These are phyloP conservation scores for Betta splendens DNA, from an alignment of 2,797 vertebrate genomes.

Conservation along the genomic window DNA sequence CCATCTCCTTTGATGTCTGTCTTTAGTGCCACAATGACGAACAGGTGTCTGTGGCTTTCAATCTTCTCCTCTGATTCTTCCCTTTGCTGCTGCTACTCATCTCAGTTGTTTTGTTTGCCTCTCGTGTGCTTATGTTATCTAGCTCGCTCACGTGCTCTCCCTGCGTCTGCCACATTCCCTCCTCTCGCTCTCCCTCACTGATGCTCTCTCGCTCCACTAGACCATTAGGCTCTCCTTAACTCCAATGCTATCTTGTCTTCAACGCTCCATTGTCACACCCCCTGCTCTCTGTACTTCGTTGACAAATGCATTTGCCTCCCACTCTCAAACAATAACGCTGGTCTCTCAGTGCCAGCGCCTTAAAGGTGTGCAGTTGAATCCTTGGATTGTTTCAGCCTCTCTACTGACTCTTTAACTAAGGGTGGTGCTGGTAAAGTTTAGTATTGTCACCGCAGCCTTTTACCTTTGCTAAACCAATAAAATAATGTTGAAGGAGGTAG, in stretches of 20 bases:
- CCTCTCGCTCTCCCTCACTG: constrained; percentile 24
- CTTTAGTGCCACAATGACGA: constrained; percentile 20
- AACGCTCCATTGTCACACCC: constrained; percentile 34
- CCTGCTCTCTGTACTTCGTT: constrained; percentile 37
- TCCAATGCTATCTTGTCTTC: constrained; percentile 46
- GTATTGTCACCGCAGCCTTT: background rate
- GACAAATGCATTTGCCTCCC: constrained; percentile 49
- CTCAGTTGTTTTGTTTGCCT: constrained; percentile 8
- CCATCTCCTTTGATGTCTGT: background rate
- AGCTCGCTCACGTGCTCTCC: constrained; percentile 24
- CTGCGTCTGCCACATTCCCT: constrained; percentile 28
- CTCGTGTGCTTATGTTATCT: constrained; percentile 16
- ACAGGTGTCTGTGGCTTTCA: constrained; percentile 36
- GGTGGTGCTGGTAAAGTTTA: constrained; percentile 2
- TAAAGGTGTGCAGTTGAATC: constrained; percentile 15
- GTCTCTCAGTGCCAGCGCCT: constrained; percentile 27
- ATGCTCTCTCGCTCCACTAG: constrained; percentile 59
- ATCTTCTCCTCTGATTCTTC: constrained; percentile 11
- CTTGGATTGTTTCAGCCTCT: background rate
- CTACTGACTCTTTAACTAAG: constrained; percentile 13
- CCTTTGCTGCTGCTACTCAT: background rate
- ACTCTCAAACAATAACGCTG: constrained; percentile 47
- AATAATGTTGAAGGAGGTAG: constrained; percentile 24
- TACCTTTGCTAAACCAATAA: constrained; percentile 3
- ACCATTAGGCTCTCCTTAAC: constrained; percentile 61